Base-by-base conservation (phyloP, 1,140 invertebrate species). In the Penaeus chinensis region DNA sequence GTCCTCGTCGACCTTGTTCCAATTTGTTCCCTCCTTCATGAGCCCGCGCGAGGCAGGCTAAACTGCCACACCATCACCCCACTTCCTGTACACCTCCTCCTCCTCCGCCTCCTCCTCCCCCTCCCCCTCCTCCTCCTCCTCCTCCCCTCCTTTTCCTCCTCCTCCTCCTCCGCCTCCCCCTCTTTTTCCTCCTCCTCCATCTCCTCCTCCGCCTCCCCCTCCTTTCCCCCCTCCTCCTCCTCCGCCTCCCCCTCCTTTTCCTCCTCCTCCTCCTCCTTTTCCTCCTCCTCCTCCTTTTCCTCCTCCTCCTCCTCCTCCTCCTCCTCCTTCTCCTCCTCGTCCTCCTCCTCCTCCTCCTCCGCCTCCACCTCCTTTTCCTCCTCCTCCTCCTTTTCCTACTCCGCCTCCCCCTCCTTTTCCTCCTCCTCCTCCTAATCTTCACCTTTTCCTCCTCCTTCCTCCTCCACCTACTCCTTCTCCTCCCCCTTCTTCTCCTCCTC, bases 291-390 rank as follows among this genome's bases (percentile, higher is more conserved):
- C 60, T 42, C 84, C 76, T 80, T 37, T 77, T 84, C n/a, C 54
- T 86, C 69, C 86, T 82, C 89, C 80, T 66, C 66, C 82, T 87
- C 69, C 80, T 61, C 18, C 71, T 86, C 69, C 66, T 47, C 77
- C 7, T 32, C 69, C 61, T 42, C 22, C 42, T n/a, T 22, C 37
- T 47, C 66, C 54, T 27, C 63, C 37, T 84, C 42, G 22, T 42
- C 37, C 37, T n/a, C 22, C 82, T 76, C 66, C 63, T 22, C n/a
- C 77, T 79, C n/a, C 77, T 79, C 0, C 8, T 24, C 5, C 60
- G 0, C 54, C 60, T 32, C 3, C 62, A 7, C 20, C 27, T 8
- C 7, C 27, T 47, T 61, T 42, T 32, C 2, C 54, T 47, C 5
- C 19, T 20, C 5, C 19, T 62, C 3, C 60, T 32, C 32, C 10